Evolutionary conservation across 2,797 vertebrate genomes (phyloP).

Genomic region (Botia almorhae): DNA sequence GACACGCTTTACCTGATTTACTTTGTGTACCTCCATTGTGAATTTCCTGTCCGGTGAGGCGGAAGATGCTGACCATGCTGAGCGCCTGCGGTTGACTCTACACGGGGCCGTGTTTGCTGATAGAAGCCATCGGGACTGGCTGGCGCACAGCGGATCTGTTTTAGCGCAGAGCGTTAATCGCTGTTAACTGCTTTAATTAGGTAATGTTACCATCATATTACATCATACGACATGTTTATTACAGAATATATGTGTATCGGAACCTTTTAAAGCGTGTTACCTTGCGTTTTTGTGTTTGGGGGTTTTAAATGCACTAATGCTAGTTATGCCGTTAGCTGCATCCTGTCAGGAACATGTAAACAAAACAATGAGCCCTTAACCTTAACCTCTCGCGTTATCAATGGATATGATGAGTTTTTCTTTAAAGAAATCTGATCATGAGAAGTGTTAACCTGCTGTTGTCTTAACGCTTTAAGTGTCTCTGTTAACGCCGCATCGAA

Average conservation of each 20-base stretch:
- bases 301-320: not conserved
- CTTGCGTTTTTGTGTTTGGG: not conserved
- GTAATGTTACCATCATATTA: not conserved
- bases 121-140: not conserved
- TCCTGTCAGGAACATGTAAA: slow-evolving; percentile 5
- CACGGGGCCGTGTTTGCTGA: slow-evolving; percentile 28
- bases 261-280: not conserved
- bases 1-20: slow-evolving; percentile 31
- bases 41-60: not conserved
- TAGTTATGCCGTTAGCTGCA: slow-evolving; percentile 24
- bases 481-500: not conserved
- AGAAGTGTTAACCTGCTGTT: not conserved
- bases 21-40: not conserved
- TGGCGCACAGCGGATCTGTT: slow-evolving; percentile 28
- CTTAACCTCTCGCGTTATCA: not conserved
- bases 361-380: not conserved
- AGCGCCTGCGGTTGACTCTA: not conserved
- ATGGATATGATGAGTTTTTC: not conserved
- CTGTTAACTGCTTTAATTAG: slow-evolving; percentile 17
- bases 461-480: not conserved
- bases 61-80: slow-evolving; percentile 15
- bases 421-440: not conserved
- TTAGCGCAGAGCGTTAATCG: slow-evolving; percentile 51
- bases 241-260: not conserved
- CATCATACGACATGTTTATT: not conserved